These are phyloP conservation scores for Brachionus rotundiformis DNA, from an alignment of 1,140 invertebrate species.

Conservation along the genomic window DNA sequence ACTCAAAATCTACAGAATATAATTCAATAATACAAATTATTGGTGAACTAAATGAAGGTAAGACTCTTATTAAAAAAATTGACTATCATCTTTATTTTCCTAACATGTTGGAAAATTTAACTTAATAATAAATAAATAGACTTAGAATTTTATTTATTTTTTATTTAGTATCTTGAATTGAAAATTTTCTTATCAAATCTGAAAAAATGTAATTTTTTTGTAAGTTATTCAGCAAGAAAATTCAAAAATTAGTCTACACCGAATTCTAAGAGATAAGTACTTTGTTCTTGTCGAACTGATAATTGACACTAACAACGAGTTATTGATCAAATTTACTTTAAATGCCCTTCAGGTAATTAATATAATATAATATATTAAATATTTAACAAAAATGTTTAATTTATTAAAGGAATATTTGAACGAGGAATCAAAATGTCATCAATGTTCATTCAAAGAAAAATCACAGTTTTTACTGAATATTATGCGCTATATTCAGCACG, in stretches of 20 bases:
- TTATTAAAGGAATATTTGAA: neutral
- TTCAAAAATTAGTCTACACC: neutral
- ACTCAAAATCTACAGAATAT: neutral
- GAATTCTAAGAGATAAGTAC: conserved; percentile 19
- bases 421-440: neutral
- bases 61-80: neutral
- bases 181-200: too few species aligned
- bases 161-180: too few species aligned
- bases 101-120: too few species aligned
- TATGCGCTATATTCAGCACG: conserved; percentile 29
- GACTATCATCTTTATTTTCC: neutral
- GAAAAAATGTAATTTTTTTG: too few species aligned
- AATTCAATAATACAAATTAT: neutral
- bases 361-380: neutral
- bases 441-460: conserved; percentile 36
- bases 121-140: too few species aligned
- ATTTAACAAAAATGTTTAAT: neutral
- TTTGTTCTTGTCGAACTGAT: conserved; percentile 7
- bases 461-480: conserved; percentile 37
- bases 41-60: neutral
- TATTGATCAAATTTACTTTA: conserved; percentile 24
- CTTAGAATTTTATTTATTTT: too few species aligned
- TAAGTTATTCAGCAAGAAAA: neutral
- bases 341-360: neutral
- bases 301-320: conserved; percentile 12